Evolutionary conservation across 2,797 vertebrate species (phyloP).

Genomic region (Enteromius afrohamiltoni): DNA sequence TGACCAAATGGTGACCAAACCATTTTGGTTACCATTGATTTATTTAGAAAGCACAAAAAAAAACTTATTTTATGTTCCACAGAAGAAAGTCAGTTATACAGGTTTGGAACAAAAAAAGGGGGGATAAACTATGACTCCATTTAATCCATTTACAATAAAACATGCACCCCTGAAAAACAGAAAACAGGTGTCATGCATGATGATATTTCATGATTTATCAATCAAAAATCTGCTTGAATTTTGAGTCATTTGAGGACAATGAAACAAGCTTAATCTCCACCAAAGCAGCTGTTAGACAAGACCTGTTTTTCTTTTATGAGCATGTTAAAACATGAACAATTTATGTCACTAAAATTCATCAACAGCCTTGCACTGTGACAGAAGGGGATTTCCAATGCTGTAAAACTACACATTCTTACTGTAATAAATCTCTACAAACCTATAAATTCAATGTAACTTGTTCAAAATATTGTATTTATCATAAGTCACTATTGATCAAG

Average conservation of each 20-base stretch:
- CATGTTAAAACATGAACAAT: constrained; percentile 55
- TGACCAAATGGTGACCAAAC: background rate
- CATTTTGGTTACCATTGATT: background rate
- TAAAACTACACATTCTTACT: background rate
- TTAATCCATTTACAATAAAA: background rate
- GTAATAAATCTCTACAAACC: constrained; percentile 30
- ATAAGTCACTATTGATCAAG: constrained; percentile 39
- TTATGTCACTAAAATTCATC: constrained; percentile 48
- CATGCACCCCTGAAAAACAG: background rate
- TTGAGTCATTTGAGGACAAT: background rate
- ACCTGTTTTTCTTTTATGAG: constrained; percentile 20
- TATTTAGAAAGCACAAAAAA: background rate
- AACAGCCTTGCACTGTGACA: constrained; percentile 20
- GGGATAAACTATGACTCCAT: background rate
- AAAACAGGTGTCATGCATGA: background rate
- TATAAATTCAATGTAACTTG: constrained; percentile 15
- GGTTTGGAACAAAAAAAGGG: background rate
- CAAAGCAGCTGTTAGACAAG: background rate
- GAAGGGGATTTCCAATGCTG: constrained; percentile 49
- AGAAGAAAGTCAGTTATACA: background rate
- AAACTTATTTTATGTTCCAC: background rate
- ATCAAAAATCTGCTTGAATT: background rate
- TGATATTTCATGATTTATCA: background rate
- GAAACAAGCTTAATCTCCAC: background rate
- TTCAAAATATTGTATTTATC: constrained; percentile 29